These are phyloP conservation scores for Ciconia nigra DNA, from an alignment of 2,797 vertebrate species.

Conservation along the genomic window DNA sequence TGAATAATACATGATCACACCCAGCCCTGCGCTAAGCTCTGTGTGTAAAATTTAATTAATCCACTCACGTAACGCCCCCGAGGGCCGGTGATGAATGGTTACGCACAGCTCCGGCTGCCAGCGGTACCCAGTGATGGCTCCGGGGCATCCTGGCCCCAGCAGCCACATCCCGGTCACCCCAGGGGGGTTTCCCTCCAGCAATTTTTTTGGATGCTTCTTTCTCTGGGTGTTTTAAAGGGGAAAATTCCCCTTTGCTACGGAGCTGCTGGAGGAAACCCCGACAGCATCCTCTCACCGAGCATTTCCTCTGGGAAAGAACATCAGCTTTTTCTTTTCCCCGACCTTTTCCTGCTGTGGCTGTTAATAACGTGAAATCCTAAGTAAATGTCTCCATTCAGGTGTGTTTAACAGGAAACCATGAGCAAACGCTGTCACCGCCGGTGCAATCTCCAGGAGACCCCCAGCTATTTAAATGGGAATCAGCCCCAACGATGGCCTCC, in stretches of 20 bases:
- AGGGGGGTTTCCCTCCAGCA: background rate
- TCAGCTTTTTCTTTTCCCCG: background rate
- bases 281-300: background rate
- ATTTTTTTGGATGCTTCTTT: background rate
- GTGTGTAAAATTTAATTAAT: background rate
- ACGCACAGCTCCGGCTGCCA: background rate
- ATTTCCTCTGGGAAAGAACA: background rate
- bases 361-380: background rate
- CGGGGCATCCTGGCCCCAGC: background rate
- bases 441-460: background rate
- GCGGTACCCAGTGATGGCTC: fast-evolving
- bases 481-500: background rate
- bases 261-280: background rate
- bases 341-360: background rate
- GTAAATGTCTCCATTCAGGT: constrained; percentile 17
- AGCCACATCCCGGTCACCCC: fast-evolving
- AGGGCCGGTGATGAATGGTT: background rate
- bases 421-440: background rate
- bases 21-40: background rate
- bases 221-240: background rate
- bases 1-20: constrained; percentile 24
- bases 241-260: background rate
- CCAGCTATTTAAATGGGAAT: background rate
- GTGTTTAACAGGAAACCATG: background rate
- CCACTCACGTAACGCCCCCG: background rate